Percentiles rank a stretch among this genome's conserved stretches.
Evolutionary conservation across 2,888 invertebrate species (phyloP).

Genomic region (Graphium colonna): DNA sequence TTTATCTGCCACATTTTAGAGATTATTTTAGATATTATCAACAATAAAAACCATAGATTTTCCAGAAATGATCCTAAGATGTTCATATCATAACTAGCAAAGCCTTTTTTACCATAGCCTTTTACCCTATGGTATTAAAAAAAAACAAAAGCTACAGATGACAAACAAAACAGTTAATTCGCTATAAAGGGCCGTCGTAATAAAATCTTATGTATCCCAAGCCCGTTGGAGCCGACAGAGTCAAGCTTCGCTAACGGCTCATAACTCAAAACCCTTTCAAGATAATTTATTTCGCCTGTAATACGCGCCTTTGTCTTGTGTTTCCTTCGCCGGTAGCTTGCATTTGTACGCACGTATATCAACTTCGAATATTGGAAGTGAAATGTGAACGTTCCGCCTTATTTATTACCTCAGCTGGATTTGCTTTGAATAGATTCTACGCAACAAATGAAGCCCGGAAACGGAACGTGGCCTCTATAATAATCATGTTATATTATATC

Average conservation of each 20-base stretch:
- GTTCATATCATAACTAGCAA: no score
- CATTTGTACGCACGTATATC: background rate
- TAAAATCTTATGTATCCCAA: background rate
- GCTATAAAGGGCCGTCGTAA: background rate
- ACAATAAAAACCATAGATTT: no score
- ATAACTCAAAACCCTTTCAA: conserved; percentile 17
- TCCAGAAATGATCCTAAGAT: no score
- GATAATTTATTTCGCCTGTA: conserved; percentile 17
- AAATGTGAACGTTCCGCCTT: no score
- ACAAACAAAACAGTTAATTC: background rate
- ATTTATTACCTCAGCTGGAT: no score
- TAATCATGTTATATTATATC: no score
- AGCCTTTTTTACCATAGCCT: background rate
- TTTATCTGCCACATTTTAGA: no score
- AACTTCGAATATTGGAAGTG: background rate
- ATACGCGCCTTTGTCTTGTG: conserved; percentile 10
- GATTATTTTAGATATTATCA: no score
- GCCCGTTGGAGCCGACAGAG: background rate
- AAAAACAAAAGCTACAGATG: background rate
- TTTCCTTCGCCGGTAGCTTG: background rate
- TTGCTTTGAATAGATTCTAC: no score
- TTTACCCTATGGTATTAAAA: background rate
- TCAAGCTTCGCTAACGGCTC: conserved; percentile 9
- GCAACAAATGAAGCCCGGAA: no score
- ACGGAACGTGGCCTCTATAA: no score